A percentile compares a stretch with the other conserved stretches of the same genome.
These are phyloP conservation scores for Urocynchramus pylzowi DNA, from an alignment of 2,113 vertebrate species.

Conservation along the genomic window DNA sequence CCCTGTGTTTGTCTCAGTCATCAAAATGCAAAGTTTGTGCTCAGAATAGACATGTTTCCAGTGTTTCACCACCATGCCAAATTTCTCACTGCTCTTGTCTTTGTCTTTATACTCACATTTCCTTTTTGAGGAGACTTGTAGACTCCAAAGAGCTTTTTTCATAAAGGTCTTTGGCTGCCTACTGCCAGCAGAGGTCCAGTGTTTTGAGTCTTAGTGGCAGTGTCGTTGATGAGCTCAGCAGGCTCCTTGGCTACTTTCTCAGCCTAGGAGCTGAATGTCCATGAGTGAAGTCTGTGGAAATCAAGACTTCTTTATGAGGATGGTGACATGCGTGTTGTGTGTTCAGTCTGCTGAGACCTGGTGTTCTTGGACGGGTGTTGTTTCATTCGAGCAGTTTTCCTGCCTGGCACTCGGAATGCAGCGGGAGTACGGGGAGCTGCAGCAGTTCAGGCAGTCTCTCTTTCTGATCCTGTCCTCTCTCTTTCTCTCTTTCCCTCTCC, in stretches of 20 bases:
- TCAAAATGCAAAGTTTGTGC: background rate
- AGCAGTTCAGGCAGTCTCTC: slow-evolving; percentile 5
- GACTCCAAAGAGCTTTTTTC: slow-evolving; percentile 14
- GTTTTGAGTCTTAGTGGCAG: background rate
- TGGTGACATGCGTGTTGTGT: background rate
- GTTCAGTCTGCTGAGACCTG: background rate
- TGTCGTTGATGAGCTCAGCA: background rate
- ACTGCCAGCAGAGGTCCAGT: background rate
- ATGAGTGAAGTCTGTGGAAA: background rate
- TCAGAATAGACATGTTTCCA: background rate
- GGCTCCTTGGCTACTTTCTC: background rate
- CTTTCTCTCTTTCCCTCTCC: slow-evolving; percentile 29
- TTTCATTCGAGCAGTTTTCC: background rate
- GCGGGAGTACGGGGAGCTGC: background rate
- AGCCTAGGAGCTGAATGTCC: background rate
- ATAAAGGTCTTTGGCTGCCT: background rate
- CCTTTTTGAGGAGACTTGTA: background rate
- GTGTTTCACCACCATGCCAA: background rate
- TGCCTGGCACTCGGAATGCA: background rate
- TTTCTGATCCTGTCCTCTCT: slow-evolving; percentile 59
- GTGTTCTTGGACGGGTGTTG: background rate
- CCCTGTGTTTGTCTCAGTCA: background rate
- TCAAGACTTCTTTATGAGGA: background rate
- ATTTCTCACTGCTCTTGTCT: background rate
- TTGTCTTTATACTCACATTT: slow-evolving; percentile 26